phyloP scores from a whole-genome alignment of 1,140 invertebrate species.

The Limonius californicus region DNA sequence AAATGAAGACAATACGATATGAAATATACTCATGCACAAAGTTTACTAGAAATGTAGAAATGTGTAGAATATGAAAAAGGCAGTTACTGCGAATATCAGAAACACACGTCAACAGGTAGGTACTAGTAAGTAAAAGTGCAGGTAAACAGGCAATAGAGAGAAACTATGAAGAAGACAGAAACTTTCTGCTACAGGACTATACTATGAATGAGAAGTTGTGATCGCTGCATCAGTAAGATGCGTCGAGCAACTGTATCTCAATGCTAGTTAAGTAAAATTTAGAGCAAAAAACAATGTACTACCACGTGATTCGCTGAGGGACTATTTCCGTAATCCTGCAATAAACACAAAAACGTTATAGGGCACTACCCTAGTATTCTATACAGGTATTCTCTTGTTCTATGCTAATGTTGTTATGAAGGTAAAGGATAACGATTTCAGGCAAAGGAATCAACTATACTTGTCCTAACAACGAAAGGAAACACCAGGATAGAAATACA shows the following conservation, averaged over 20 bases:
- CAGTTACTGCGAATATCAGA: neutral
- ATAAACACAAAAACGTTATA: constrained; percentile 41
- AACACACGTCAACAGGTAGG: neutral
- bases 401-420: neutral
- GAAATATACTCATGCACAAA: neutral
- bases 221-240: constrained; percentile 24
- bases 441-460: neutral
- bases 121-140: constrained; percentile 16
- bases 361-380: constrained; percentile 25
- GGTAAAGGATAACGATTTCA: constrained; percentile 3
- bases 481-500: constrained; percentile 3
- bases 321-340: constrained; percentile 50
- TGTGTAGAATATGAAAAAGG: neutral
- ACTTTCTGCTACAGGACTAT: constrained; percentile 40
- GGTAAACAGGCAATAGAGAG: constrained; percentile 16
- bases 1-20: neutral
- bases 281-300: constrained; percentile 48
- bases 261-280: constrained; percentile 34
- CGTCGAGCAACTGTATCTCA: constrained; percentile 19
- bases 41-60: neutral
- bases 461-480: neutral
- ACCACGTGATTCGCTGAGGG: constrained; percentile 51
- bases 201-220: constrained; percentile 47
- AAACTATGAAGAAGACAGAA: constrained; percentile 20
- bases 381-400: constrained; percentile 2